phyloP scores from a whole-genome alignment of 2,113 vertebrate genomes.

The Acanthisitta chloris region DNA sequence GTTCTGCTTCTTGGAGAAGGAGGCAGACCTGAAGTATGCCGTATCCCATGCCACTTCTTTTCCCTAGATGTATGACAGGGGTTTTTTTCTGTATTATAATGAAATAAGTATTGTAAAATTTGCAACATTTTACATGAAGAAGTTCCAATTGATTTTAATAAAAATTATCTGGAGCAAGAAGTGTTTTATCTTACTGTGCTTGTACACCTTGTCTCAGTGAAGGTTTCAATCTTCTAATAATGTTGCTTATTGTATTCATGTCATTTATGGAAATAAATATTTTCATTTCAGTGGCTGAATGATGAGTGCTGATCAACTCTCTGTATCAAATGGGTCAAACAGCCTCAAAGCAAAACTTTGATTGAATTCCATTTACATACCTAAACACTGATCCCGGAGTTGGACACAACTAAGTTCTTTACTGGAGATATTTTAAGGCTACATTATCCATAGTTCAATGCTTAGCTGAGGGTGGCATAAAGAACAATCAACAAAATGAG shows the following conservation, averaged over 20 bases:
- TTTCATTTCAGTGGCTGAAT: background rate
- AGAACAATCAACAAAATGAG: background rate
- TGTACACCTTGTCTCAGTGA: background rate
- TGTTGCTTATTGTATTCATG: accelerated
- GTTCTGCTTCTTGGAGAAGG: background rate
- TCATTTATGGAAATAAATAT: background rate
- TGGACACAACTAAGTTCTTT: background rate
- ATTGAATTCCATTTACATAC: background rate
- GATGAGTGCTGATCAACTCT: background rate
- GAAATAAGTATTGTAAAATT: background rate
- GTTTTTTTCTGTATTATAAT: background rate
- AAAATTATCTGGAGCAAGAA: background rate
- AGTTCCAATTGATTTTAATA: background rate
- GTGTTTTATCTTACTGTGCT: background rate
- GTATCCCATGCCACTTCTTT: background rate
- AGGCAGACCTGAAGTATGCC: background rate
- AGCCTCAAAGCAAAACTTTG: background rate
- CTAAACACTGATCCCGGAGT: background rate
- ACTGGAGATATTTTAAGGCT: background rate
- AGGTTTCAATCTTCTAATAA: background rate
- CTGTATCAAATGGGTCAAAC: background rate
- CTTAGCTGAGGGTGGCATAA: background rate
- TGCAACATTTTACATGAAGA: background rate
- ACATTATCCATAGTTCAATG: background rate
- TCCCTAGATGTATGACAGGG: background rate